These are phyloP conservation scores for Ericerus pela DNA, from an alignment of 1,140 invertebrate genomes.

Conservation along the genomic window DNA sequence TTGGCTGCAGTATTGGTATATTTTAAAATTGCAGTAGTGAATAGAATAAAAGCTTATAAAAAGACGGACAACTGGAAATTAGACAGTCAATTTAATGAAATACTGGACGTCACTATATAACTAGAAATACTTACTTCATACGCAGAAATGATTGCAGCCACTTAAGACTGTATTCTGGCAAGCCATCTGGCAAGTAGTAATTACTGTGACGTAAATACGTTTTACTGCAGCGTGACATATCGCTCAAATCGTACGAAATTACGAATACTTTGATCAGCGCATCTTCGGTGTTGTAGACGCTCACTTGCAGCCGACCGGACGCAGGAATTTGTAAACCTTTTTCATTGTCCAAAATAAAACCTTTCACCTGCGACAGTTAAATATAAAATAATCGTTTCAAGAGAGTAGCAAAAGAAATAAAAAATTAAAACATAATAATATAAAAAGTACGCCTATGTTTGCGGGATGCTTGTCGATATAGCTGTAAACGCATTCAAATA, in stretches of 20 bases:
- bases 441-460: too few relatives aligned
- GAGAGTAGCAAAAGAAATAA: too few relatives aligned
- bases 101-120: too few relatives aligned
- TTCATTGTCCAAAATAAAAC: neutral
- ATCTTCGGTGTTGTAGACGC: constrained; percentile 1
- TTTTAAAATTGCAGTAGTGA: too few relatives aligned
- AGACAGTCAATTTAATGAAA: too few relatives aligned
- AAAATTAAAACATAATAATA: too few relatives aligned
- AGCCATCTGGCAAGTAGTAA: neutral
- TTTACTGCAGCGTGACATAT: constrained; percentile 3
- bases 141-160: constrained; percentile 2
- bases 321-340: neutral
- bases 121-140: neutral
- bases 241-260: neutral
- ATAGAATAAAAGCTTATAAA: too few relatives aligned
- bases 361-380: neutral
- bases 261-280: neutral
- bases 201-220: constrained; percentile 5
- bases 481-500: too few relatives aligned
- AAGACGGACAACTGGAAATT: too few relatives aligned
- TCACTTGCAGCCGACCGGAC: neutral
- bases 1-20: too few relatives aligned
- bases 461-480: too few relatives aligned
- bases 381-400: neutral
- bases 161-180: neutral